Conservation (phyloP, 2,113 vertebrate genomes). For the Coracopsis vasa region DNA sequence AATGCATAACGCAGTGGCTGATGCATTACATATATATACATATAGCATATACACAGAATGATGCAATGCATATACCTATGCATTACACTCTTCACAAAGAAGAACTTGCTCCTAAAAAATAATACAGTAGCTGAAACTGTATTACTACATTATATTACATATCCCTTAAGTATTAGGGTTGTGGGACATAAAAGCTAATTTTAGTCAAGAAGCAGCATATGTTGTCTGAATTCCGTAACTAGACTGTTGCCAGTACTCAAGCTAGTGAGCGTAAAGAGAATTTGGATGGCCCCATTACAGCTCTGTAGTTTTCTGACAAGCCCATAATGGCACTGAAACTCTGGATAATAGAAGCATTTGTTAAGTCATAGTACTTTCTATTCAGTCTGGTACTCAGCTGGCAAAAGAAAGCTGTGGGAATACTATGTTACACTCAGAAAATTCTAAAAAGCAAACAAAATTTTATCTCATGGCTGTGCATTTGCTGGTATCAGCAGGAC, state of each 20-base stretch:
- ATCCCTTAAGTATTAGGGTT: neutral
- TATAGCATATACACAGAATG: neutral
- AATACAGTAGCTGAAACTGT: neutral
- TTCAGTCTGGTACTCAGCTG: neutral
- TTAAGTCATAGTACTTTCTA: slow-evolving; percentile 24
- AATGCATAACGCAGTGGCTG: neutral
- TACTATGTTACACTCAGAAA: slow-evolving; percentile 34
- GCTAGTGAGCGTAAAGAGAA: neutral
- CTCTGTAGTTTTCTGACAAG: neutral
- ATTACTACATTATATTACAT: neutral
- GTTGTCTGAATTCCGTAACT: neutral
- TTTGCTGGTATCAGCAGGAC: slow-evolving; percentile 19
- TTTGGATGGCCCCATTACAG: slow-evolving; percentile 18
- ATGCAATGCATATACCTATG: neutral
- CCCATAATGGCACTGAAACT: slow-evolving; percentile 26
- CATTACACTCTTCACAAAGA: neutral
- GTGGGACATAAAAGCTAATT: neutral
- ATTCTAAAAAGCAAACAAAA: slow-evolving; percentile 31
- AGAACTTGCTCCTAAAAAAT: neutral
- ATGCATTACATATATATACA: neutral
- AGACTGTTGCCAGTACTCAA: neutral
- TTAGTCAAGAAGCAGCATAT: neutral
- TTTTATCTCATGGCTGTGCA: neutral
- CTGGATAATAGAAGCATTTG: slow-evolving; percentile 42
- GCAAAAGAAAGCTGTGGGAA: slow-evolving; percentile 40